Percentiles rank a stretch among this genome's conserved stretches.
Conservation (phyloP, 2,113 vertebrate genomes). For the Dunckerocampus dactyliophorus region DNA sequence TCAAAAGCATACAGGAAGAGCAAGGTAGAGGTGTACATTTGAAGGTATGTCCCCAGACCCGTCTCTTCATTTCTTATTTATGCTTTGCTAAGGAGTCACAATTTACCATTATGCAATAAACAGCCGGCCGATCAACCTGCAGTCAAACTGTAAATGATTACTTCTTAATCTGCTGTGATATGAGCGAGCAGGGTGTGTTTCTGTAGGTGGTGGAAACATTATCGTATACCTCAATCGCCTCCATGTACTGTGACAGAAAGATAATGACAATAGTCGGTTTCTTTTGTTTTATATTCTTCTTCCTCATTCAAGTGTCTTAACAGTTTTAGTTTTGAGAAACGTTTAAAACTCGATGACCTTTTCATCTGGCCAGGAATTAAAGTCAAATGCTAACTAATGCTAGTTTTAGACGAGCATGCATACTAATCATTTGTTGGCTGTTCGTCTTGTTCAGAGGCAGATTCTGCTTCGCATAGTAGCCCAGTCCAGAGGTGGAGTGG, state of each 20-base stretch:
- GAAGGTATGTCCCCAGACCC: no score
- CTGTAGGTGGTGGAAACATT: constrained; percentile 5
- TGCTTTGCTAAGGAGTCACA: no score
- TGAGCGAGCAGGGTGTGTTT: constrained; percentile 9
- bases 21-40: no score
- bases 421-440: not conserved
- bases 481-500: constrained; percentile 12
- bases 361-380: no score
- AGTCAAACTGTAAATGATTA: constrained; percentile 4
- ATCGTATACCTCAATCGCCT: not conserved
- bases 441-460: not conserved
- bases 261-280: not conserved
- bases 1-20: no score
- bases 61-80: no score
- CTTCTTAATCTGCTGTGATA: constrained; percentile 9
- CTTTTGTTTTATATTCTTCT: no score
- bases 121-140: not conserved
- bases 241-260: not conserved
- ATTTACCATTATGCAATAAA: not conserved
- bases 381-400: not conserved
- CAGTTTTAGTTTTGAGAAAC: no score
- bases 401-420: not conserved
- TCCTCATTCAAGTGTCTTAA: no score
- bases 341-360: no score
- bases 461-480: constrained; percentile 7